Base-by-base conservation (phyloP, 2,113 vertebrate species). In the Stomatorhinus ivindoensis region DNA sequence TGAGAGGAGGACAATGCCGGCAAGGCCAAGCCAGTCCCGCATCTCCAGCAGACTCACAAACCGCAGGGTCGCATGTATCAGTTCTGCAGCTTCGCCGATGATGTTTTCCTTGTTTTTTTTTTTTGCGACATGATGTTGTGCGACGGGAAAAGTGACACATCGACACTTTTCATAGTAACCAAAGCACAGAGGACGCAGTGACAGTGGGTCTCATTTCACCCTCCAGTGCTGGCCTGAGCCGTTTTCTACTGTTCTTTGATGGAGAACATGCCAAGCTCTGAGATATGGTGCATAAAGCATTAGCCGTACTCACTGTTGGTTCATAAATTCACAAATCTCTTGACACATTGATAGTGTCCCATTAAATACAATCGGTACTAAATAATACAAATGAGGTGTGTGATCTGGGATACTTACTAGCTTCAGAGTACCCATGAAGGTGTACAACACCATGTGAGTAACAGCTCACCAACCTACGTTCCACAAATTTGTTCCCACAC, bases 1-100 rank as follows among this genome's bases (percentile, higher is more conserved):
- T 53, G 24, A 84, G 80, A 55, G 50, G 48, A 47, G 13, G 73
- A 80, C 88, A 89, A 89, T 84, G 50, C 88, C 53, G 88, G 76
- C 88, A 84, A 8, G 73, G 35, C 65, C 65, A n/a, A 50, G 88
- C 88, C 47, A 51, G 87, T 55, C 87, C 39, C 11, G 35, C 42
- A 42, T 44, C 55, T 61, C 55, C 35, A 65, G 44, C 11, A 47
- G 27, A n/a, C 46, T 39, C 2, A 73, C 87, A 73, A n/a, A 9
- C n/a, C 10, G 39, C 4, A 39, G 87, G 21, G 42, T 50, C 31
- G 0, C 31, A 35, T 24, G 39, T 4, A 50, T 58, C 19, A 0
- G 8, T 2, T 53, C 13, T n/a, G 44, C 27, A 42, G 86, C 55
- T 65, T 31, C 35, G 4, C 35, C 6, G 53, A 65, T 9, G 35